These are phyloP conservation scores for Iguana delicatissima DNA, from an alignment of 2,797 vertebrate species.

Conservation along the genomic window DNA sequence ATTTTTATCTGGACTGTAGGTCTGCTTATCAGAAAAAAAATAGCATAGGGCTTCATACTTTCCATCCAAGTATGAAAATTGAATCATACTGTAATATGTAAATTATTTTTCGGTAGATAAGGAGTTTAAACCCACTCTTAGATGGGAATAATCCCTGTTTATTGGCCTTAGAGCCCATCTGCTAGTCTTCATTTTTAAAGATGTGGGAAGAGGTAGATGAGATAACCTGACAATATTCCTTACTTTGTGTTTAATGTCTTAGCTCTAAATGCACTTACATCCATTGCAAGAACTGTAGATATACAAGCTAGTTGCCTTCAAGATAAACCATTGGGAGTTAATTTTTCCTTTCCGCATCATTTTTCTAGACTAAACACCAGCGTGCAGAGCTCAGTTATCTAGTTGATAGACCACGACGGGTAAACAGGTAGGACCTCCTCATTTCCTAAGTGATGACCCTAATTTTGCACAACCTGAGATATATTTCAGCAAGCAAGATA, in stretches of 20 bases:
- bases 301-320: constrained; percentile 34
- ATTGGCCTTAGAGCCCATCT: constrained; percentile 19
- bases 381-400: constrained; percentile 97
- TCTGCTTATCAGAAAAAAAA: constrained; percentile 30
- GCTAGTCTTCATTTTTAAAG: constrained; percentile 46
- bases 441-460: constrained; percentile 40
- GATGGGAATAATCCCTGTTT: constrained; percentile 25
- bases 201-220: background rate
- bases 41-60: constrained; percentile 30
- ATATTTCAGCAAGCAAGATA: constrained; percentile 38
- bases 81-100: too few relatives aligned
- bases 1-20: constrained; percentile 18
- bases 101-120: constrained; percentile 36
- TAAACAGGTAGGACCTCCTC: constrained; percentile 91
- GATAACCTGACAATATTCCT: background rate
- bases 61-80: constrained; percentile 22
- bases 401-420: constrained; percentile 97
- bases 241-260: constrained; percentile 52
- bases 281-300: constrained; percentile 40
- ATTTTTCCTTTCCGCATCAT: constrained; percentile 72
- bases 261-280: constrained; percentile 42
- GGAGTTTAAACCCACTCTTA: constrained; percentile 39
- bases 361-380: constrained; percentile 95
- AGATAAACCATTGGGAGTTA: constrained; percentile 56
- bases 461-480: constrained; percentile 5